Conservation (phyloP, 2,888 invertebrate species). For the Erebia ligea region DNA sequence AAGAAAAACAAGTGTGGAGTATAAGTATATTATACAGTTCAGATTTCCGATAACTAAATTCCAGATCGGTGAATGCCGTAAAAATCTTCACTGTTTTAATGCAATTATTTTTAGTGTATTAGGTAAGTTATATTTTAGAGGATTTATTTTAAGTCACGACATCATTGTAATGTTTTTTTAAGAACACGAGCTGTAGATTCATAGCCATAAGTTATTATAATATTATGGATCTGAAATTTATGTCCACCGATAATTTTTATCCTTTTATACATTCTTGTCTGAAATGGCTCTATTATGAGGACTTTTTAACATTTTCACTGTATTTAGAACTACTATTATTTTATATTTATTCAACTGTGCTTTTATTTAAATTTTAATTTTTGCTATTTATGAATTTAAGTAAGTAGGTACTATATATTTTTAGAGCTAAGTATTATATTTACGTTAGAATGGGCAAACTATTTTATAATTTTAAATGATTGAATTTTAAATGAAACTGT, state of each 20-base stretch:
- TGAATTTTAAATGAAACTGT: not conserved
- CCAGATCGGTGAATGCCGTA: not conserved
- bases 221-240: too few relatives aligned
- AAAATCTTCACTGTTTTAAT: not conserved
- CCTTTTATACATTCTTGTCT: not conserved
- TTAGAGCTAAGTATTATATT: not conserved
- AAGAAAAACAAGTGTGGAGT: too few relatives aligned
- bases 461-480: not conserved
- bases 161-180: too few relatives aligned
- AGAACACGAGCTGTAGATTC: too few relatives aligned
- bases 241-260: not conserved
- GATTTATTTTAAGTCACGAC: not conserved
- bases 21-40: too few relatives aligned
- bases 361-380: not conserved
- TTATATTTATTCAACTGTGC: not conserved
- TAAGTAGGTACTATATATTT: not conserved
- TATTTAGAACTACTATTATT: not conserved
- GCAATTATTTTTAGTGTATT: not conserved
- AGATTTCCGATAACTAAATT: not conserved
- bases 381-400: not conserved
- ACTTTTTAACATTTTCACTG: not conserved
- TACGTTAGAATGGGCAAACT: not conserved
- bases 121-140: not conserved
- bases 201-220: too few relatives aligned
- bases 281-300: not conserved